phyloP scores from a whole-genome alignment of 2,113 vertebrate species.

The Mormyrus lacerda region DNA sequence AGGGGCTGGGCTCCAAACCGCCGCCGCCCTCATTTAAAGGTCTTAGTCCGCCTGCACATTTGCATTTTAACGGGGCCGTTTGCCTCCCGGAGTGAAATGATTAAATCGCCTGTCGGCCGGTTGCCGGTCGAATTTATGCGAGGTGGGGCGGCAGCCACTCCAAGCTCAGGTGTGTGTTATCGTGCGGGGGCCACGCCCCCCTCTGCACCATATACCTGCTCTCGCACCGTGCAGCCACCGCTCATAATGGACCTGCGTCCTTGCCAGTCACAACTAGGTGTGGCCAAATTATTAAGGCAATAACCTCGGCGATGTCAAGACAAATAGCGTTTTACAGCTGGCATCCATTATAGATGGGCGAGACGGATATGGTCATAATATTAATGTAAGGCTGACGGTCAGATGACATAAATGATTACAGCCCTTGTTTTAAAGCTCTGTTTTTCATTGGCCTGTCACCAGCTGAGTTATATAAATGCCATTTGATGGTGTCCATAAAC shows the following conservation, averaged over 20 bases:
- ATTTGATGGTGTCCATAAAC: slow-evolving; percentile 55
- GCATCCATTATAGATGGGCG: slow-evolving; percentile 64
- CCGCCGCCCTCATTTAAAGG: neutral
- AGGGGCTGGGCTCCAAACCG: neutral
- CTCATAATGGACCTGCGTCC: neutral
- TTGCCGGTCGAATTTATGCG: neutral
- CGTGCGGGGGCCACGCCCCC: neutral
- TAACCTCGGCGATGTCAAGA: slow-evolving; percentile 51
- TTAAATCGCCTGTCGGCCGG: neutral
- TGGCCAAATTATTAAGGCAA: slow-evolving; percentile 29
- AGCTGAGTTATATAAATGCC: slow-evolving; percentile 70
- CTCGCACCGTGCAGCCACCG: neutral
- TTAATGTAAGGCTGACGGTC: slow-evolving; percentile 69
- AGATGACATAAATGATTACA: slow-evolving; percentile 64
- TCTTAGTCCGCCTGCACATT: neutral
- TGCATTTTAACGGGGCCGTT: neutral
- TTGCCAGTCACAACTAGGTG: neutral
- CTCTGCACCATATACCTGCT: neutral
- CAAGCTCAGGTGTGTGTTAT: neutral
- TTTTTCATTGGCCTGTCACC: slow-evolving; percentile 62
- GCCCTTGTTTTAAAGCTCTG: slow-evolving; percentile 63
- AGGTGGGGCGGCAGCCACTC: neutral
- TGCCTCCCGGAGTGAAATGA: neutral
- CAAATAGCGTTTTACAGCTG: slow-evolving; percentile 66
- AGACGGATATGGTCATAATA: slow-evolving; percentile 72